Evolutionary conservation across 1,140 invertebrate species (phyloP).

Genomic region (Hyphantria cunea): DNA sequence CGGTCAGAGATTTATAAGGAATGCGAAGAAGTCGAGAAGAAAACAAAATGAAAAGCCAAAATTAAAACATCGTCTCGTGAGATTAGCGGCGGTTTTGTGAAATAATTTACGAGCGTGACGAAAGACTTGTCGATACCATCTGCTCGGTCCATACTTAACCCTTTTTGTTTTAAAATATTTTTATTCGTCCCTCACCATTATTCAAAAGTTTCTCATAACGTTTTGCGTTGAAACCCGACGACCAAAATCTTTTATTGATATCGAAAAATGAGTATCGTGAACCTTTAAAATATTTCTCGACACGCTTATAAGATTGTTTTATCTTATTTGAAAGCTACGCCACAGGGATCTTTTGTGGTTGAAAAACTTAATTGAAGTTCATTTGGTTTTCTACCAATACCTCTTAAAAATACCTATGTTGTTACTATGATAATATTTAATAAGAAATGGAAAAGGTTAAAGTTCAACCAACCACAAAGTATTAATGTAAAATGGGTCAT

Average conservation of each 20-base stretch:
- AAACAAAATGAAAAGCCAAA: conserved; percentile 65
- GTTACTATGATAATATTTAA: no score
- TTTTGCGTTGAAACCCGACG: conserved; percentile 65
- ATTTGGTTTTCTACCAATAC: conserved; percentile 3
- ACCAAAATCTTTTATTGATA: conserved; percentile 74
- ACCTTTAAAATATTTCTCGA: conserved; percentile 46
- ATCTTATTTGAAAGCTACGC: conserved; percentile 16
- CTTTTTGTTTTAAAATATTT: conserved; percentile 77
- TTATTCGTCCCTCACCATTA: conserved; percentile 67
- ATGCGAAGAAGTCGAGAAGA: conserved; percentile 53
- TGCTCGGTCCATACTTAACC: conserved; percentile 70
- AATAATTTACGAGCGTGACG: conserved; percentile 80
- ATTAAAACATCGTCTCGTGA: conserved; percentile 74
- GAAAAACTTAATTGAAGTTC: conserved; percentile 17
- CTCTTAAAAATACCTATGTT: no score
- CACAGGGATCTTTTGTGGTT: conserved; percentile 4
- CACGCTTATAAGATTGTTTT: conserved; percentile 25
- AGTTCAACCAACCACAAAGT: no score
- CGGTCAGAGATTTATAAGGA: conserved; percentile 59
- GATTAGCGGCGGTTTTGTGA: conserved; percentile 76
- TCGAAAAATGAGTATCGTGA: conserved; percentile 71
- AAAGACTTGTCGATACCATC: conserved; percentile 74
- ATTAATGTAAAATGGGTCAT: no score
- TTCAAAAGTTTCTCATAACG: conserved; percentile 75
- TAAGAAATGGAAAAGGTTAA: no score